Evolutionary conservation across 2,113 vertebrate genomes (phyloP).

Genomic region (Poicephalus meyeri): DNA sequence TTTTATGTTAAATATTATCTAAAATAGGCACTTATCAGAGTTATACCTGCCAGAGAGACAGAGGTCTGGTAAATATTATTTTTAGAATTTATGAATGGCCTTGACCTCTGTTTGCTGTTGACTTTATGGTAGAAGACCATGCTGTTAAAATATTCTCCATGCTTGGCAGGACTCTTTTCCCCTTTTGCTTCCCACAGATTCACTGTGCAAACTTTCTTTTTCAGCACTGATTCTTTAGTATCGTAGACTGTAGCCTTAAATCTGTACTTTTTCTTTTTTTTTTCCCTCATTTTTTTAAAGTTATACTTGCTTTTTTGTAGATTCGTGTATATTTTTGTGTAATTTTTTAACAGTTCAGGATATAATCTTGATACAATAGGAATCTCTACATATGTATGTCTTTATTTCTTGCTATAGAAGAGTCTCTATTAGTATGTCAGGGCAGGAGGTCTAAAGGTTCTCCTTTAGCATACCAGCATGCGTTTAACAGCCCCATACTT

Average conservation of each 20-base stretch:
- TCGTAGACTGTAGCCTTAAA: neutral
- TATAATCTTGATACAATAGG: neutral
- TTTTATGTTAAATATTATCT: conserved; percentile 63
- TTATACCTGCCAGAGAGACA: conserved; percentile 51
- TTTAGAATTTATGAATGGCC: conserved; percentile 62
- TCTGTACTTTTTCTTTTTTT: neutral
- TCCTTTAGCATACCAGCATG: neutral
- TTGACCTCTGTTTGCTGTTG: conserved; percentile 41
- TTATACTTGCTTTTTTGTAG: neutral
- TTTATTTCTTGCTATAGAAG: neutral
- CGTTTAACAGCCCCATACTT: neutral
- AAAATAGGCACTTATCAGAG: conserved; percentile 48
- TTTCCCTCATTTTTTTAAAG: neutral
- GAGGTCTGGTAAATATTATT: conserved; percentile 65
- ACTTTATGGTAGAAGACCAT: neutral
- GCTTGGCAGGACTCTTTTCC: neutral
- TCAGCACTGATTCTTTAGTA: neutral
- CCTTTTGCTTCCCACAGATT: neutral
- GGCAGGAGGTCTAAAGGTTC: neutral
- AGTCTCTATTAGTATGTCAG: neutral
- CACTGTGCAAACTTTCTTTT: neutral
- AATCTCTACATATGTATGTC: neutral
- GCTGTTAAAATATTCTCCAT: conserved; percentile 8
- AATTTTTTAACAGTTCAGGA: neutral
- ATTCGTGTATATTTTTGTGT: neutral